These are phyloP conservation scores for Synaphobranchus kaupii DNA, from an alignment of 2,797 vertebrate species.

Conservation along the genomic window DNA sequence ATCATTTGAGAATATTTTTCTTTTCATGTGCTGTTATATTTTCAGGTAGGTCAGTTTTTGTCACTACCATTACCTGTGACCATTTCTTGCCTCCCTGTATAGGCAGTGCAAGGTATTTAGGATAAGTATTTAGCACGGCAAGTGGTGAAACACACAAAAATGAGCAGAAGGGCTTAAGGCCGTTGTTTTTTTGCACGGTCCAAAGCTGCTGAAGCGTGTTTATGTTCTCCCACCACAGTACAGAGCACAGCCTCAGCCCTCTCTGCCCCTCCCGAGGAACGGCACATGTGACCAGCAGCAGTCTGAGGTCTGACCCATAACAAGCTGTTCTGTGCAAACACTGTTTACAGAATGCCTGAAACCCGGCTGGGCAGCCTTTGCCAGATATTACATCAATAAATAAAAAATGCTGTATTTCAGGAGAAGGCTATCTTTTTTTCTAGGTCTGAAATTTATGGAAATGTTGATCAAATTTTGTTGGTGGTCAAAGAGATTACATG, in stretches of 20 bases:
- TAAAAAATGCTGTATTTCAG: slow-evolving; percentile 34
- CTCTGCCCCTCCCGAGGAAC: neutral
- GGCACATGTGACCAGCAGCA: slow-evolving; percentile 23
- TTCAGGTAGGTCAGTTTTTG: neutral
- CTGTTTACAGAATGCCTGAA: slow-evolving; percentile 32
- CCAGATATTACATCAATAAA: slow-evolving; percentile 37
- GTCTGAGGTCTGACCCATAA: slow-evolving; percentile 31
- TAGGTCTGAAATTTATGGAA: slow-evolving; percentile 30
- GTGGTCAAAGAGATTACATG: neutral
- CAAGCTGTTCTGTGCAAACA: slow-evolving; percentile 25
- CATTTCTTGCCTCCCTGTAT: neutral
- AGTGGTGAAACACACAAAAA: neutral
- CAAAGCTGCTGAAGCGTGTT: neutral
- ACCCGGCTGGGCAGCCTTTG: slow-evolving; percentile 19
- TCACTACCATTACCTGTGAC: neutral
- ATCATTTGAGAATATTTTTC: neutral
- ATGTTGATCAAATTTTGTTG: slow-evolving; percentile 23
- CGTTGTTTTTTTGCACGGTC: neutral
- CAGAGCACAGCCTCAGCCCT: neutral
- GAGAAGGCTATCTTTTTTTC: slow-evolving; percentile 23
- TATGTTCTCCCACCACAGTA: slow-evolving; percentile 2
- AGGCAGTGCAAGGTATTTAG: neutral
- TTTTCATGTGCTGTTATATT: neutral
- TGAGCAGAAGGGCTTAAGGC: neutral
- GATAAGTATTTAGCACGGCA: neutral